Evolutionary conservation across 2,888 invertebrate species (phyloP).

Genomic region (Amaurobius ferox): DNA sequence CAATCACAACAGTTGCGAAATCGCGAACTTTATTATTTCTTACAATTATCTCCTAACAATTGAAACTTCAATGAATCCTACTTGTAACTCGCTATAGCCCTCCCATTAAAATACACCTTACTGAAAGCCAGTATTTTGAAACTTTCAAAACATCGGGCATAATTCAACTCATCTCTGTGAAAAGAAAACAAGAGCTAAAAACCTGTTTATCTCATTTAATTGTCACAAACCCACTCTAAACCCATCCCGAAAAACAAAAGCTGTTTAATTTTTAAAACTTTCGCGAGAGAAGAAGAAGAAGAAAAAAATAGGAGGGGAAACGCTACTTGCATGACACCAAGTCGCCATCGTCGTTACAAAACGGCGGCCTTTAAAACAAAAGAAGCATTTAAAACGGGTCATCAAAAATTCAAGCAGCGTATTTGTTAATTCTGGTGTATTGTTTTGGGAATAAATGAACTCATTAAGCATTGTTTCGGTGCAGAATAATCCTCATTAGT

Average conservation of each 20-base stretch:
- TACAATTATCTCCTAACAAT: too few relatives aligned
- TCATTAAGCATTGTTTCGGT: constrained; percentile 62
- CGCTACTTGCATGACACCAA: constrained; percentile 56
- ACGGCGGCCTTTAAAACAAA: constrained; percentile 40
- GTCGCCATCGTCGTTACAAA: constrained; percentile 43
- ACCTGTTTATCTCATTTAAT: constrained; percentile 54
- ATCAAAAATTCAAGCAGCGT: constrained; percentile 66
- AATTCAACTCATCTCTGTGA: neutral
- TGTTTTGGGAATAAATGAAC: constrained; percentile 67
- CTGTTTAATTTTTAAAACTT: constrained; percentile 65
- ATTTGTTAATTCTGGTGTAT: constrained; percentile 59
- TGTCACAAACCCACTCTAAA: constrained; percentile 63
- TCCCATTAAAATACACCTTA: too few relatives aligned
- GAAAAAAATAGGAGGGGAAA: constrained; percentile 27
- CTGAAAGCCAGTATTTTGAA: neutral
- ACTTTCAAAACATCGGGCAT: neutral
- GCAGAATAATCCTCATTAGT: constrained; percentile 57
- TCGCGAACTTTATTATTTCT: too few relatives aligned
- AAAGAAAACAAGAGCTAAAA: constrained; percentile 9
- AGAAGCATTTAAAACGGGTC: constrained; percentile 62
- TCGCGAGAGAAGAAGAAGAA: constrained; percentile 16
- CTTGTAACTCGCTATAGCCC: too few relatives aligned
- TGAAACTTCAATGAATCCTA: too few relatives aligned
- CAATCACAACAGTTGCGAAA: too few relatives aligned
- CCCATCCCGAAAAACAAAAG: constrained; percentile 62